Evolutionary conservation across 2,888 invertebrate genomes (phyloP).

Genomic region (Lypha dubia): DNA sequence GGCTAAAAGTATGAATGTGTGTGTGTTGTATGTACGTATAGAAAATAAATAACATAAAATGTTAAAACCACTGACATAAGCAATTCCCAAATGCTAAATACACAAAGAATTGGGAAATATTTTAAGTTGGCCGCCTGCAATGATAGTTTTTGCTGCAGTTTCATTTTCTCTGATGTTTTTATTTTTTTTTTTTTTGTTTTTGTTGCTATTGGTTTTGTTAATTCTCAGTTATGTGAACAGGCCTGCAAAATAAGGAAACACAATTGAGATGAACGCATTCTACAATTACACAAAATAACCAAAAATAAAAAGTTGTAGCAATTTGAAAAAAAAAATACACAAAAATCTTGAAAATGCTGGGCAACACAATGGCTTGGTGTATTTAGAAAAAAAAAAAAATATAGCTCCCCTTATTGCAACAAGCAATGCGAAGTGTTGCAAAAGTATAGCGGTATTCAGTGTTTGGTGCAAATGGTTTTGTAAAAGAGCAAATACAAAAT

Average conservation of each 20-base stretch:
- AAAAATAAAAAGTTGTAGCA: constrained; percentile 14
- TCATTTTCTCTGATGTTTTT: not conserved
- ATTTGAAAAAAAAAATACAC: constrained; percentile 20
- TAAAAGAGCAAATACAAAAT: too few relatives aligned
- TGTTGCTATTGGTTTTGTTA: constrained; percentile 46
- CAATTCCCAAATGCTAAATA: constrained; percentile 70
- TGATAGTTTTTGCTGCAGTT: constrained; percentile 36
- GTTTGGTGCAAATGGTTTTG: too few relatives aligned
- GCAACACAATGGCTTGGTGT: constrained; percentile 9
- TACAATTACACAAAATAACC: constrained; percentile 49
- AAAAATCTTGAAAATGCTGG: constrained; percentile 30
- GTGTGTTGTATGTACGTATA: constrained; percentile 29
- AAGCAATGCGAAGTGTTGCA: too few relatives aligned
- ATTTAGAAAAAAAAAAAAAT: not conserved
- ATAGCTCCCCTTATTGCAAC: too few relatives aligned
- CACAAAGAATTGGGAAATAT: constrained; percentile 61
- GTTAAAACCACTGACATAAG: constrained; percentile 70
- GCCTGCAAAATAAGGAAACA: constrained; percentile 64
- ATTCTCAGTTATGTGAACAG: constrained; percentile 53
- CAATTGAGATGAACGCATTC: constrained; percentile 69
- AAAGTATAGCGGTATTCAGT: too few relatives aligned
- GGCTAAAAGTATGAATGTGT: constrained; percentile 45
- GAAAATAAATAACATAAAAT: constrained; percentile 62
- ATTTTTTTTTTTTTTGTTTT: not conserved
- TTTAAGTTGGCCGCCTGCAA: constrained; percentile 71